Conservation (phyloP, 2,797 vertebrate species). For the Sardinella longiceps region DNA sequence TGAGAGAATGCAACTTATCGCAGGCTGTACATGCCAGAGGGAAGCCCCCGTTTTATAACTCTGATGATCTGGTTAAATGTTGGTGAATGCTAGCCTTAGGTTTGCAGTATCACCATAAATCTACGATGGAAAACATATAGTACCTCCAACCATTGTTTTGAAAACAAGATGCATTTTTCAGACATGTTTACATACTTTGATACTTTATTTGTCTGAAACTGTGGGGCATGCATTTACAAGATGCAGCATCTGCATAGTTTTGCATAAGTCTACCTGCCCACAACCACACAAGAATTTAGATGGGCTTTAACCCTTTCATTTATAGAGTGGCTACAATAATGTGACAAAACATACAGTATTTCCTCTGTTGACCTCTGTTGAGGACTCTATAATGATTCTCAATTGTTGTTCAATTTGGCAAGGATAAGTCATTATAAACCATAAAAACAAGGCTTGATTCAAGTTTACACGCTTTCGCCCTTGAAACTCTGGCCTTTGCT, state of each 20-base stretch:
- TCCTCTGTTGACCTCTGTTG: constrained; percentile 91
- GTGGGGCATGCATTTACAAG: constrained; percentile 34
- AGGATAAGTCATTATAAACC: constrained; percentile 92
- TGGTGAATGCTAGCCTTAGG: background rate
- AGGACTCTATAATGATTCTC: constrained; percentile 97
- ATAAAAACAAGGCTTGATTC: constrained; percentile 86
- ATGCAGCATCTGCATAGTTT: constrained; percentile 15
- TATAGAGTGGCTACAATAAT: constrained; percentile 80
- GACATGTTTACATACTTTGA: background rate
- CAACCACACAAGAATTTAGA: constrained; percentile 79
- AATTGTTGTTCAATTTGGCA: constrained; percentile 98
- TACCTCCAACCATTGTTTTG: background rate
- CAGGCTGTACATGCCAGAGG: background rate
- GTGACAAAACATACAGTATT: constrained; percentile 89
- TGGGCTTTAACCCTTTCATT: constrained; percentile 81
- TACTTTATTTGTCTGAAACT: background rate
- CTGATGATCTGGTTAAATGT: background rate
- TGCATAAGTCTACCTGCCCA: constrained; percentile 63
- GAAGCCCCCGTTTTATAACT: background rate
- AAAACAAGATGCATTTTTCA: background rate
- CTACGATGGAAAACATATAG: background rate
- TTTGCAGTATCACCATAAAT: background rate
- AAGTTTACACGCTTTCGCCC: constrained; percentile 91
- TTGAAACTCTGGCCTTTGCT: constrained; percentile 91
- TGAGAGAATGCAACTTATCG: background rate